These are phyloP conservation scores for Drosophila infuscata DNA, from an alignment of 2,888 invertebrate genomes.

Conservation along the genomic window DNA sequence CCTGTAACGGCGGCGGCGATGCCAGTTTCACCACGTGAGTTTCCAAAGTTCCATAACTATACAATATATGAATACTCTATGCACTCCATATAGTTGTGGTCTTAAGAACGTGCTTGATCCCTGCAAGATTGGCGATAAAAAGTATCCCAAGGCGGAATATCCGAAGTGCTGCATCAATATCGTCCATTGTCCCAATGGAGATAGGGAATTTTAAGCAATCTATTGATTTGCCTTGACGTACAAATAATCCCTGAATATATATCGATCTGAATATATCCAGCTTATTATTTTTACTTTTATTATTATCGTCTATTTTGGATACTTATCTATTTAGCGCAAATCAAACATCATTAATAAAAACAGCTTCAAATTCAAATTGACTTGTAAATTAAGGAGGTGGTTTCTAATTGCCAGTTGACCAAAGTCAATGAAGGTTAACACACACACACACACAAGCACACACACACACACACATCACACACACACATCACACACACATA, in stretches of 20 bases:
- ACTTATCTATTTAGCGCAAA: not conserved
- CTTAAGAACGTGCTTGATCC: no score
- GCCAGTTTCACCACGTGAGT: no score
- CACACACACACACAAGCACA: slow-evolving; percentile 20
- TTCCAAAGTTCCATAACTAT: no score
- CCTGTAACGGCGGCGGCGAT: no score
- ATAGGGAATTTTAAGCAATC: not conserved
- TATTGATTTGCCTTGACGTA: not conserved
- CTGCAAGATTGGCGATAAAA: slow-evolving; percentile 37
- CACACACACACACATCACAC: slow-evolving; percentile 19
- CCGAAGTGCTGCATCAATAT: slow-evolving; percentile 35
- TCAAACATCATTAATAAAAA: slow-evolving; percentile 15
- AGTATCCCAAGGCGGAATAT: slow-evolving; percentile 34
- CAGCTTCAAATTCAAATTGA: slow-evolving; percentile 17
- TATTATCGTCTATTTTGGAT: not conserved
- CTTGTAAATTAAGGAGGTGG: slow-evolving; percentile 36
- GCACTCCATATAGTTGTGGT: no score
- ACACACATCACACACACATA: no score
- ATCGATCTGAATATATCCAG: not conserved
- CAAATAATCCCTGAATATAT: not conserved
- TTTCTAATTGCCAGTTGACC: slow-evolving; percentile 35
- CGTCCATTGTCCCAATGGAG: slow-evolving; percentile 13
- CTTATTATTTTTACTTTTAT: not conserved
- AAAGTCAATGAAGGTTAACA: slow-evolving; percentile 18
- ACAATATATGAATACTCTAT: no score